Conservation (phyloP, 2,797 vertebrate species). For the Salarias fasciatus region DNA sequence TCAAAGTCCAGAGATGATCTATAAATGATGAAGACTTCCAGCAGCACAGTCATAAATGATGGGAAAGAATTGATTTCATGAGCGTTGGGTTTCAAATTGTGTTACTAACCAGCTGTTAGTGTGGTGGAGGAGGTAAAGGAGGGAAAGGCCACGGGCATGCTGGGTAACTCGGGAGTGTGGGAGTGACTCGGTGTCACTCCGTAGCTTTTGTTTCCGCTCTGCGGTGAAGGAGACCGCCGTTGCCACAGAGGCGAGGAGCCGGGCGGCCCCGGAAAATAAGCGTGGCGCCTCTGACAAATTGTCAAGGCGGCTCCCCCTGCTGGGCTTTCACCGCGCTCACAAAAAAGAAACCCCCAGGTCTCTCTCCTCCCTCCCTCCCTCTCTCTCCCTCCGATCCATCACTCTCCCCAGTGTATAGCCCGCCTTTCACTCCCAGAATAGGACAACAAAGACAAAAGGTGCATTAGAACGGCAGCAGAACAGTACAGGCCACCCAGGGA, state of each 20-base stretch:
- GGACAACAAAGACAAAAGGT: slow-evolving; percentile 71
- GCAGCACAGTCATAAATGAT: background rate
- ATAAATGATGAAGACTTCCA: background rate
- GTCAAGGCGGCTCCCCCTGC: slow-evolving; percentile 74
- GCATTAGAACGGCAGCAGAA: slow-evolving; percentile 58
- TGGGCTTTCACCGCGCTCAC: slow-evolving; percentile 68
- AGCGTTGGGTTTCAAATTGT: too few species aligned
- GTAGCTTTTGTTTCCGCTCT: slow-evolving; percentile 42
- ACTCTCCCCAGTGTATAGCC: slow-evolving; percentile 40
- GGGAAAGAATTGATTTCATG: too few species aligned
- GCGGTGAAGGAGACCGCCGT: slow-evolving; percentile 40
- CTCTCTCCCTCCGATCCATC: slow-evolving; percentile 56
- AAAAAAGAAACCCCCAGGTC: slow-evolving; percentile 63
- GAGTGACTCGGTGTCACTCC: slow-evolving; percentile 18
- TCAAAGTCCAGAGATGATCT: too few species aligned
- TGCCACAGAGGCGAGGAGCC: slow-evolving; percentile 36
- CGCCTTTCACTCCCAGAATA: slow-evolving; percentile 55
- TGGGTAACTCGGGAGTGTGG: slow-evolving; percentile 55
- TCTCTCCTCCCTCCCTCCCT: slow-evolving; percentile 7
- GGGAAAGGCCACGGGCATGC: slow-evolving; percentile 34
- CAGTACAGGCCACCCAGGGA: slow-evolving; percentile 66
- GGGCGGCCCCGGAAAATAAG: slow-evolving; percentile 43
- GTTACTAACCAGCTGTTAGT: background rate
- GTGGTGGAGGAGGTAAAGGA: slow-evolving; percentile 3
- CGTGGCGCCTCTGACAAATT: slow-evolving; percentile 69